phyloP scores from a whole-genome alignment of 2,797 vertebrate genomes.

The Acipenser transmontanus region DNA sequence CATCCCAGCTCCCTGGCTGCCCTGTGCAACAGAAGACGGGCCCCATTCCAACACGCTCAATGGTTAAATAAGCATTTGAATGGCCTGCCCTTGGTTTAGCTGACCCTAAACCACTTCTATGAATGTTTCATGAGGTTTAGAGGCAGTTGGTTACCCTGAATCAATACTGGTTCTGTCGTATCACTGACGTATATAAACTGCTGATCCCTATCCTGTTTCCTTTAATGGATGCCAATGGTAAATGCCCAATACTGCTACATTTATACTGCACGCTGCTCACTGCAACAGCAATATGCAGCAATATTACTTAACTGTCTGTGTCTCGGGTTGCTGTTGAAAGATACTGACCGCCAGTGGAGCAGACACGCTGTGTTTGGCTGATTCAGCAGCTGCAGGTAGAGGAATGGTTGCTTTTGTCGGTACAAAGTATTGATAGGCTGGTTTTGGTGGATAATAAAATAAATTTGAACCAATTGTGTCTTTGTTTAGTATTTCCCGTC shows the following conservation, averaged over 20 bases:
- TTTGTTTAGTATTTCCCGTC: too few species aligned
- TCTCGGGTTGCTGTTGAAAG: too few species aligned
- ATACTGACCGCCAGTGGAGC: too few species aligned
- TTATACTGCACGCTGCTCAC: not conserved
- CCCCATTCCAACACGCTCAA: not conserved
- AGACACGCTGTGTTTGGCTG: too few species aligned
- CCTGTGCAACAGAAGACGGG: not conserved
- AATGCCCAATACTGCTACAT: not conserved
- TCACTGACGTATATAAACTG: not conserved
- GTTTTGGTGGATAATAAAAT: too few species aligned
- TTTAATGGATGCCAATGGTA: not conserved
- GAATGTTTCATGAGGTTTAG: constrained; percentile 14
- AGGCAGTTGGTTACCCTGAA: constrained; percentile 4
- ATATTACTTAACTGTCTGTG: too few species aligned
- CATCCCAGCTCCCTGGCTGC: not conserved
- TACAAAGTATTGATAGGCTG: too few species aligned
- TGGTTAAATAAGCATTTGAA: constrained; percentile 14
- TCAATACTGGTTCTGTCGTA: constrained; percentile 11
- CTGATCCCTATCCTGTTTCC: not conserved
- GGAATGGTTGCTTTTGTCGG: too few species aligned
- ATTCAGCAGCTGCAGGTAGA: too few species aligned
- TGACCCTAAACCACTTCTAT: constrained; percentile 3
- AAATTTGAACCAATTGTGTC: too few species aligned
- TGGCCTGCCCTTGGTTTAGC: not conserved
- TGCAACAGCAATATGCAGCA: too few species aligned